Percentiles rank a stretch among this genome's conserved stretches.
phyloP scores from a whole-genome alignment of 2,797 vertebrate species.

The Anniella stebbinsi region DNA sequence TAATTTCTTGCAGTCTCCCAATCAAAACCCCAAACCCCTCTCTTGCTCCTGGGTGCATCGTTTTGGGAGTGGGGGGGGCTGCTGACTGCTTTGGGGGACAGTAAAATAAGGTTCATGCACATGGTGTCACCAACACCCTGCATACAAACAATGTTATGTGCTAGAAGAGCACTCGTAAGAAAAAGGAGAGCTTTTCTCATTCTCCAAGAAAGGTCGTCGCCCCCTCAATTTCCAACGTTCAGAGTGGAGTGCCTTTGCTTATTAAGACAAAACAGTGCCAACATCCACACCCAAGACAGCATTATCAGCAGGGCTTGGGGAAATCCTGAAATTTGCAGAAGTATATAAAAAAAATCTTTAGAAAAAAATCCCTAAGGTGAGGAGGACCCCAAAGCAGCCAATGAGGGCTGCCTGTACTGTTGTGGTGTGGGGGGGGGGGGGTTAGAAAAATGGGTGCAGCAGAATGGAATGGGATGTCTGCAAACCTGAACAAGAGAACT shows the following conservation, averaged over 20 bases:
- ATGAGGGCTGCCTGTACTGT: neutral
- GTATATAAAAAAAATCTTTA: too few relatives aligned
- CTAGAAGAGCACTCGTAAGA: neutral
- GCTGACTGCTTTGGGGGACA: neutral
- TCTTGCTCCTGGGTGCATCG: neutral
- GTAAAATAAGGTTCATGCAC: neutral
- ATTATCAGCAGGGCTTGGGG: too few relatives aligned
- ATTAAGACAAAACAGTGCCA: too few relatives aligned
- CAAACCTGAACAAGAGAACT: too few relatives aligned
- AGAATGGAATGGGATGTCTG: neutral
- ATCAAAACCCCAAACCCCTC: neutral
- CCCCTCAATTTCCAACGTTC: neutral
- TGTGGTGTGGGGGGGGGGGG: too few relatives aligned
- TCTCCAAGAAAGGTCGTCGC: neutral
- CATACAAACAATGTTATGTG: neutral
- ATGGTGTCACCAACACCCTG: neutral
- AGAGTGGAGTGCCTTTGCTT: too few relatives aligned
- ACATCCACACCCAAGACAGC: too few relatives aligned
- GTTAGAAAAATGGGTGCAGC: neutral
- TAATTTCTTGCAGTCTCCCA: neutral
- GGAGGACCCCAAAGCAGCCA: neutral
- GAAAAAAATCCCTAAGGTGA: too few relatives aligned
- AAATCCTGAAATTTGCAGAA: too few relatives aligned
- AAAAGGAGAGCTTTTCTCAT: neutral
- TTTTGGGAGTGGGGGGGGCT: neutral